Base-by-base conservation (phyloP, 2,113 vertebrate species). In the Protobothrops flavoviridis region DNA sequence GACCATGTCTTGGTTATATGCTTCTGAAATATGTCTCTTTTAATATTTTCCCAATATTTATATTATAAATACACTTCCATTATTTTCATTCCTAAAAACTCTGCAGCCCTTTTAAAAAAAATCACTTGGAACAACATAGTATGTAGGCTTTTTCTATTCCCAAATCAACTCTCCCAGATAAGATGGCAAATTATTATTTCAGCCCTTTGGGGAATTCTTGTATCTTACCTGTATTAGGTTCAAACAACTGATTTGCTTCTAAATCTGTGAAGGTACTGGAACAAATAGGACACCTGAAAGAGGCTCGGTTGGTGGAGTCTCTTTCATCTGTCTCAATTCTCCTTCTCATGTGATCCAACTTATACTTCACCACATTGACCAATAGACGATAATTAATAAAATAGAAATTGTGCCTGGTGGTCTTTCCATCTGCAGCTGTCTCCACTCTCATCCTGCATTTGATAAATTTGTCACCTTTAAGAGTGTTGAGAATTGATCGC, bases 281-380 rank as follows among this genome's bases (percentile, higher is more conserved):
- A 96, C 99, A 99, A 95, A 98, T 98, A 91, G 99, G 99, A 88
- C 99, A 99, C 43, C 98, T 98, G 94, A 99, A 99, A 55, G 99
- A 99, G 26, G 99, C 99, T 0, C 99, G 98, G 92, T 99, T 99
- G 94, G 99, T 99, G 56, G 98, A 99, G 96, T 99, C 99, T 26
- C 99, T 98, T 94, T 99, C 99, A 48, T 99, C 99, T 0, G 99
- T 99, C 97, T 99, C 99, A 64, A 99, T 99, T 93, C 99, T 98
- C 0, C 99, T 97, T n/a, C 99, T 98, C 98, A 99, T 99, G 97
- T 99, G 99, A 96, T 99, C 99, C 97, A 99, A 96, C 95, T 99
- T 99, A 94, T 99, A 99, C 95, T 99, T 99, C 74, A 99, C 99
- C 89, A 99, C 99, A 0, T 99, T 99, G 81, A 99, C 99, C 88